A percentile compares a stretch with the other conserved stretches of the same genome.
Evolutionary conservation across 2,888 invertebrate species (phyloP).

Genomic region (Eupithecia subfuscata): DNA sequence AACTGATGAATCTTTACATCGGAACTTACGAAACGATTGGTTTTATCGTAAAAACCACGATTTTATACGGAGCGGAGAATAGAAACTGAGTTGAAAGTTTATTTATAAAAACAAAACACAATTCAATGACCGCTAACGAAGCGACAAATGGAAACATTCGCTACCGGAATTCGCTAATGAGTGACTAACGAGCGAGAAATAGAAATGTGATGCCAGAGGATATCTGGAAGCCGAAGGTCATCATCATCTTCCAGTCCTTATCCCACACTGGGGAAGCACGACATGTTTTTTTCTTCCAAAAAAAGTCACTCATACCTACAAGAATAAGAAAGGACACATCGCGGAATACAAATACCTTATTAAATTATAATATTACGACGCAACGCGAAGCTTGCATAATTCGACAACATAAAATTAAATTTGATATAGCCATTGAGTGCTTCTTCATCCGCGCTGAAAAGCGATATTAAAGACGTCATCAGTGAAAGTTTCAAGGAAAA

Average conservation of each 20-base stretch:
- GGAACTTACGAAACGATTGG: background rate
- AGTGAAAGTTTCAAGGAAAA: conserved; percentile 11
- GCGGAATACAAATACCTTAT: background rate
- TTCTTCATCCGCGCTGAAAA: conserved; percentile 7
- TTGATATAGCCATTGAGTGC: background rate
- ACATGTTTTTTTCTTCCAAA: background rate
- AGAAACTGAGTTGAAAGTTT: conserved; percentile 41
- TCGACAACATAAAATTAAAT: background rate
- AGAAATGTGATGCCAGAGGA: conserved; percentile 47
- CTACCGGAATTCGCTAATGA: conserved; percentile 68
- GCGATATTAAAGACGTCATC: background rate
- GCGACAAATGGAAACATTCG: conserved; percentile 62
- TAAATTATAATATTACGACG: background rate
- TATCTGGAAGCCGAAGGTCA: conserved; percentile 23
- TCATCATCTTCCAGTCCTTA: background rate
- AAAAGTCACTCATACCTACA: background rate
- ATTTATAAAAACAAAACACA: conserved; percentile 59
- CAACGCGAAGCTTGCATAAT: background rate
- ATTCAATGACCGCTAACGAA: conserved; percentile 68
- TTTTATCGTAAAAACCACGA: background rate
- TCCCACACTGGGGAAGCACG: too few relatives aligned
- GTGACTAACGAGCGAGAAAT: conserved; percentile 51
- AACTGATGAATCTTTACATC: conserved; percentile 1
- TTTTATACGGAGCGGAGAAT: conserved; percentile 3
- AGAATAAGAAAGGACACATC: background rate